Evolutionary conservation across 2,113 vertebrate genomes (phyloP), one percentile per base, ranked within the genome.

Genomic region (Austrofundulus limnaeus): DNA sequence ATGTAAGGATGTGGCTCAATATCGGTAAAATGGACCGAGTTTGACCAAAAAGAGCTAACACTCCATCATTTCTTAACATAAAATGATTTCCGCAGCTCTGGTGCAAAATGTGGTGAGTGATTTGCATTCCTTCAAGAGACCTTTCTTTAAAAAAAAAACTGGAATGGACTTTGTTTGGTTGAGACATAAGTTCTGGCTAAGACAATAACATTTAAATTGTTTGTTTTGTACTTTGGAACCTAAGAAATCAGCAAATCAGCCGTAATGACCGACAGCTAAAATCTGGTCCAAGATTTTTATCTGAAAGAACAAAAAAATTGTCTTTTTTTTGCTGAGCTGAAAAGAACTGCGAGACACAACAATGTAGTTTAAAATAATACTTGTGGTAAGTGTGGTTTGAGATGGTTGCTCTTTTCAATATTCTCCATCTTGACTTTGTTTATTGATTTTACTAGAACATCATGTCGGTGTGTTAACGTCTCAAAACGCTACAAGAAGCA

Each of bases 371-470:
- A 20, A 59, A 63, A 64, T 31, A 14, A 54, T 28, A 24, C 57
- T 54, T 46, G 37, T 53, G n/a, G 53, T 24, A 50, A 66, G 54
- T 25, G 28, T 51, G 57, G 42, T 46, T 31, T 47, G 56, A 58
- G 24, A 28, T 45, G n/a, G 43, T 43, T 9, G 21, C 23, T 5
- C 15, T 34, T 46, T 34, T 34, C 24, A 47, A 46, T 31, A 9
- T 31, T 46, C 25, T 46, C 42, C n/a, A 37, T 60, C 43, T 47
- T 47, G 28, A 19, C 24, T 34, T 16, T 60, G 57, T 60, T 60
- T 47, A 47, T 25, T 34, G 34, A 60, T 31, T 20, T 38, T 15
- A 38, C 9, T 23, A 25, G 48, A 51, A 25, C 31, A 47, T 28
- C 53, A n/a, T 4, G 20, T 55, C 38, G 28, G 8, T 14, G 47